Evolutionary conservation across 1,140 invertebrate genomes (phyloP).

Genomic region (Aphidius ervi): DNA sequence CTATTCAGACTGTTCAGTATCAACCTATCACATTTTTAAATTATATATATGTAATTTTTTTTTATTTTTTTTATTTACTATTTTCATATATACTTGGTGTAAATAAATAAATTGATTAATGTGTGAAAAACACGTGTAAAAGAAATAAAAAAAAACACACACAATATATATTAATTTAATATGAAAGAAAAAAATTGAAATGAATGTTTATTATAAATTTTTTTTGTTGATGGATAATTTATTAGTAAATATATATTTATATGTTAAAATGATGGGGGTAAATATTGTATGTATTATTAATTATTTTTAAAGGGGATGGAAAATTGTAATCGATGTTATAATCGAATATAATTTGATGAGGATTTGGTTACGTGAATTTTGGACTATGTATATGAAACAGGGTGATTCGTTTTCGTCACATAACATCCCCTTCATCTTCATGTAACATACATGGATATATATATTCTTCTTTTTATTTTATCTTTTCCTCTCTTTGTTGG

Average conservation of each 20-base stretch:
- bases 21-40: too few relatives aligned
- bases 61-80: too few relatives aligned
- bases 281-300: conserved; percentile 18
- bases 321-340: conserved; percentile 18
- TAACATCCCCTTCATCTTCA: background rate
- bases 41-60: too few relatives aligned
- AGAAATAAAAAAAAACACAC: too few relatives aligned
- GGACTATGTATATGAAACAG: conserved; percentile 19
- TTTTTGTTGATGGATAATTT: too few relatives aligned
- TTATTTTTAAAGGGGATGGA: conserved; percentile 16
- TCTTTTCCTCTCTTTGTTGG: background rate
- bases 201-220: too few relatives aligned
- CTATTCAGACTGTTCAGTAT: too few relatives aligned
- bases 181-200: too few relatives aligned
- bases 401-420: conserved; percentile 1
- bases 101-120: too few relatives aligned
- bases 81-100: too few relatives aligned
- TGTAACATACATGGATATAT: background rate
- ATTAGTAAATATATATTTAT: conserved; percentile 1
- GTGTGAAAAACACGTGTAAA: too few relatives aligned
- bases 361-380: conserved; percentile 29
- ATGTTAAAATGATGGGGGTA: background rate
- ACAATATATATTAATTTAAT: too few relatives aligned
- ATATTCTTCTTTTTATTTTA: background rate
- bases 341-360: conserved; percentile 30